Percentiles rank a stretch among this genome's conserved stretches.
Evolutionary conservation across 2,888 invertebrate genomes (phyloP).

Genomic region (Cyclophora punctaria): DNA sequence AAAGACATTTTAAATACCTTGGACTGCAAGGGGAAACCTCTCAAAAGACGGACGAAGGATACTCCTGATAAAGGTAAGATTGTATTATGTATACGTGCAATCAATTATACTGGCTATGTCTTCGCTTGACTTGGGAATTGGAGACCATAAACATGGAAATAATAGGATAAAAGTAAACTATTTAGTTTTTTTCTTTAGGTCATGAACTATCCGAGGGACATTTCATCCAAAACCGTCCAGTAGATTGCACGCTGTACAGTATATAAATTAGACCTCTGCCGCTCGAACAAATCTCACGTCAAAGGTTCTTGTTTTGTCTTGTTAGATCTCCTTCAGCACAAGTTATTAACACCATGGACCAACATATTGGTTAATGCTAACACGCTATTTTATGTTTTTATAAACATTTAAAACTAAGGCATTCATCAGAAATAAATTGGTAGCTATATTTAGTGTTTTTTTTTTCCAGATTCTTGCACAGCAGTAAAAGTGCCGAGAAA

Average conservation of each 20-base stretch:
- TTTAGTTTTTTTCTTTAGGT: background rate
- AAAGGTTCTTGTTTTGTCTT: background rate
- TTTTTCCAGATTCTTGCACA: constrained; percentile 41
- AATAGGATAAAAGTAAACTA: background rate
- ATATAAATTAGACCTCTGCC: no score
- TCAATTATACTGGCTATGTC: no score
- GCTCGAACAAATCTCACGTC: no score
- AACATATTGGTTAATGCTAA: no score
- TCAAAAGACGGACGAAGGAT: constrained; percentile 29
- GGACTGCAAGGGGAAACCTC: constrained; percentile 12
- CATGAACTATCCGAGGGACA: background rate
- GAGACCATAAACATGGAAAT: no score
- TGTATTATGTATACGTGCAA: no score
- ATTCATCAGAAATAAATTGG: background rate
- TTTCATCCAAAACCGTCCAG: background rate
- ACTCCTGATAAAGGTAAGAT: constrained; percentile 29
- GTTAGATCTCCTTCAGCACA: no score
- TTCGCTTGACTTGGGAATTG: no score
- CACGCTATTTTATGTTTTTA: no score
- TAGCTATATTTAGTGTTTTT: constrained; percentile 1
- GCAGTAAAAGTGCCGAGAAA: constrained; percentile 39
- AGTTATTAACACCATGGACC: no score
- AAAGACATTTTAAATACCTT: constrained; percentile 34
- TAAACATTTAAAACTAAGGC: no score
- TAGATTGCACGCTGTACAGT: no score